Conservation (phyloP, 2,113 vertebrate species). For the Cettia cetti region DNA sequence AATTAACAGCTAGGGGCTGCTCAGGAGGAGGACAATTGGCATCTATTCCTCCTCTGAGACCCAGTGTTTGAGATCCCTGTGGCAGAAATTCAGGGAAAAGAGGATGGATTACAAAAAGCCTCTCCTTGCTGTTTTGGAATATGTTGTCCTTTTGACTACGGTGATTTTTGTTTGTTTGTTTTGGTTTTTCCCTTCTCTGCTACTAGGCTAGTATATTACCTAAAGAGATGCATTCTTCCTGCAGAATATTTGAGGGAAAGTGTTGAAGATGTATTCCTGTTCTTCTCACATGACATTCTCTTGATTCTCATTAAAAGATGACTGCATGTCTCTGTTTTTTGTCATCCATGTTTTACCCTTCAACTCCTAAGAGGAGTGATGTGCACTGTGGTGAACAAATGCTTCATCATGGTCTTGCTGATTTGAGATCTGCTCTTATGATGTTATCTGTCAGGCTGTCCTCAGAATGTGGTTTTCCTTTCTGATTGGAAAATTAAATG, state of each 20-base stretch:
- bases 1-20: conserved; percentile 26
- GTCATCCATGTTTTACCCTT: background rate
- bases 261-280: background rate
- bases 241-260: background rate
- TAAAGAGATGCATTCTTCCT: background rate
- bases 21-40: conserved; percentile 25
- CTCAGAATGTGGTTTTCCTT: background rate
- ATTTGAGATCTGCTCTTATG: background rate
- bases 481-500: background rate
- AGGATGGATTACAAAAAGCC: background rate
- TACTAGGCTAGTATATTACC: background rate
- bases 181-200: background rate
- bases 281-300: background rate
- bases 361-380: background rate
- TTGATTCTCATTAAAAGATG: conserved; percentile 15
- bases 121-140: background rate
- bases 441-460: background rate
- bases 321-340: conserved; percentile 16
- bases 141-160: background rate
- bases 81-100: conserved; percentile 12
- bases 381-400: background rate
- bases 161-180: background rate
- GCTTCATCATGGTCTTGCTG: background rate
- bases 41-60: background rate
- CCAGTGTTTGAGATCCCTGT: background rate